phyloP scores from a whole-genome alignment of 1,140 invertebrate genomes.

The Caerostris extrusa region DNA sequence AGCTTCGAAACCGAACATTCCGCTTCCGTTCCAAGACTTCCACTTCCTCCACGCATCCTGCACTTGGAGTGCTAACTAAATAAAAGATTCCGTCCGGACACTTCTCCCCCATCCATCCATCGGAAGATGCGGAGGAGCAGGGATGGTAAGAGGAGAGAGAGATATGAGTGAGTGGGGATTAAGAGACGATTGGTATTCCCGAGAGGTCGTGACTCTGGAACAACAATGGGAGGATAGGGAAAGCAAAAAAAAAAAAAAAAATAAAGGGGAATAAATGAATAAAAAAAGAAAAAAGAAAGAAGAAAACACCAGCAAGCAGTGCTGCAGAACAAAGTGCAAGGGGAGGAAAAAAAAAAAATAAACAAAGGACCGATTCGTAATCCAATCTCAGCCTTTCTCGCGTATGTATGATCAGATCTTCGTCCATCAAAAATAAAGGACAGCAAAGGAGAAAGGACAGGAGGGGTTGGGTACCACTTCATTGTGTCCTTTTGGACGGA shows the following conservation, averaged over 20 bases:
- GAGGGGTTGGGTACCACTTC: background rate
- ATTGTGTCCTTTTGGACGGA: conserved; percentile 22
- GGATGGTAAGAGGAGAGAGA: background rate
- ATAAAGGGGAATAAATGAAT: background rate
- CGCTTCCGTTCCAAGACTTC: conserved; percentile 22
- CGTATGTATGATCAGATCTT: conserved; percentile 75
- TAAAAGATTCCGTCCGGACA: conserved; percentile 55
- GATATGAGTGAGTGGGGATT: conserved; percentile 75
- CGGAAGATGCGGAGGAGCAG: background rate
- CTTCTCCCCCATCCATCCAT: background rate
- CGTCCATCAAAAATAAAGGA: conserved; percentile 19
- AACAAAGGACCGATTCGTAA: conserved; percentile 60
- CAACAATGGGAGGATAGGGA: conserved; percentile 44
- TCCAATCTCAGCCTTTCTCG: conserved; percentile 70
- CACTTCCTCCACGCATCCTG: conserved; percentile 28
- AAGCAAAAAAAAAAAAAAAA: background rate
- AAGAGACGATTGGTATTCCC: conserved; percentile 72
- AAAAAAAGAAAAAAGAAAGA: background rate
- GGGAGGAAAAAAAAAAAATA: conserved; percentile 34
- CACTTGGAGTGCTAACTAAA: conserved; percentile 70
- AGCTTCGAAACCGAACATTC: conserved; percentile 29
- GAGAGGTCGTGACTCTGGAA: conserved; percentile 63
- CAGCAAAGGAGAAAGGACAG: background rate
- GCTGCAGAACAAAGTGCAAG: background rate
- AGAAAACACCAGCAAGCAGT: background rate